A percentile compares a stretch with the other conserved stretches of the same genome.
phyloP scores from a whole-genome alignment of 1,140 invertebrate genomes.

The Cataglyphis hispanica region DNA sequence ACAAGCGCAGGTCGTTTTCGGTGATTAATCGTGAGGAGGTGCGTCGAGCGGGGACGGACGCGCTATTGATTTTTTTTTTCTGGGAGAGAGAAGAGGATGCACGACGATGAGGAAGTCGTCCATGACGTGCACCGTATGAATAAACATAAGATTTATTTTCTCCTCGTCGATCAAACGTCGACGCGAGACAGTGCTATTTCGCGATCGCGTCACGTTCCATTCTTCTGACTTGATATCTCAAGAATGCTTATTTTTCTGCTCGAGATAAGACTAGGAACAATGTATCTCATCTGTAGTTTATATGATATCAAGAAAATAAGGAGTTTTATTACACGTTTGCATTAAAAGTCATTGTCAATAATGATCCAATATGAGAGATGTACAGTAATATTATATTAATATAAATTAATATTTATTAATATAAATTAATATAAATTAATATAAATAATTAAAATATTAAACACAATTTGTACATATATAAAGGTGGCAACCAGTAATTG shows the following conservation, averaged over 20 bases:
- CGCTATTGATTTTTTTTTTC: background rate
- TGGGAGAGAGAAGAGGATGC: background rate
- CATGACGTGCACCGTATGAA: slow-evolving; percentile 17
- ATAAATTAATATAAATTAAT: too few species aligned
- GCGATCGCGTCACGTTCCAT: slow-evolving; percentile 6
- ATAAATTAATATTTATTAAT: too few species aligned
- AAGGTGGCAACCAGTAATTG: background rate
- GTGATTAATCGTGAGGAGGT: slow-evolving; percentile 25
- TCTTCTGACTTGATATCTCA: slow-evolving; percentile 10
- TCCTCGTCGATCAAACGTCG: slow-evolving; percentile 27
- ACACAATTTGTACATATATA: background rate
- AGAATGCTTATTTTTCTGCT: background rate
- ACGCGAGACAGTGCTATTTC: background rate
- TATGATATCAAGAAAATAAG: background rate
- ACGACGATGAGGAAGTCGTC: background rate
- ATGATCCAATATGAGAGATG: background rate
- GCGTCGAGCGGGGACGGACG: background rate
- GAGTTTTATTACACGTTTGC: background rate
- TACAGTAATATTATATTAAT: background rate
- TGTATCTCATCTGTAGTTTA: background rate
- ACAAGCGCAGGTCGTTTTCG: slow-evolving; percentile 20
- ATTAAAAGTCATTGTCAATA: slow-evolving; percentile 24
- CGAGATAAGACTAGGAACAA: background rate
- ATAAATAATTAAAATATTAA: background rate
- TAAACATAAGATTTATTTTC: slow-evolving; percentile 42